Base-by-base conservation (phyloP, 2,888 invertebrate genomes). In the Unio delphinus region DNA sequence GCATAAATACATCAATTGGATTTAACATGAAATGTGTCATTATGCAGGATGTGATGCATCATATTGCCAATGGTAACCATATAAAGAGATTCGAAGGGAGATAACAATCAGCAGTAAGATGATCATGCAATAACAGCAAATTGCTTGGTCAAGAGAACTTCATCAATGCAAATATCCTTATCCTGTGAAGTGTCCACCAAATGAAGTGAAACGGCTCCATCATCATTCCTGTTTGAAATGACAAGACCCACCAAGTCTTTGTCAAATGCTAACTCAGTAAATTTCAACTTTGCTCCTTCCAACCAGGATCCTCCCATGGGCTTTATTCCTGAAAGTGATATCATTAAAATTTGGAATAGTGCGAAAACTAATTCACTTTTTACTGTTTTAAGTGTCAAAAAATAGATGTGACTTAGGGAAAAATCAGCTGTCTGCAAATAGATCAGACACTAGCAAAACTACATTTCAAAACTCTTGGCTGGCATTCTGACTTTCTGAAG, bases 261-360 rank as follows among this genome's bases (percentile, higher is more conserved):
- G 23, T 79, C 75, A 26, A 68, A 61, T 0, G 79, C 74, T 23
- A 81, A 65, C 63, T 83, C 71, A 20, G 70, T 73, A 68, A 87
- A 84, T 66, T 81, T 83, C 59, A 78, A 80, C 61, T 80, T 83
- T 18, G 82, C 80, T 11, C 79, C 74, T 55, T 80, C 81, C 8
- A 72, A 73, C 87, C 87, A 87, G 3, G 64, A 62, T 1, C 70
- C 73, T 17, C 69, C 69, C 4, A 67, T 65, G 30, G 80, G 79
- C 26, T 70, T 55, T 8, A 83, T 69, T 61, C 74, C 83, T 83
- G 71, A 30, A 73, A 68, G 23, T 64, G 11, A 45, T 45, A 45
- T 45, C 11, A 45, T 45, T 45, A 56, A 15, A 55, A 56, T 3
- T 34, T 34, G 8, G 5, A 34, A 34, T 7, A 34, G 34, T 34